Evolutionary conservation across 2,888 invertebrate genomes (phyloP), one percentile per base, ranked within the genome.

Genomic region (Scaptomyza polygonia): DNA sequence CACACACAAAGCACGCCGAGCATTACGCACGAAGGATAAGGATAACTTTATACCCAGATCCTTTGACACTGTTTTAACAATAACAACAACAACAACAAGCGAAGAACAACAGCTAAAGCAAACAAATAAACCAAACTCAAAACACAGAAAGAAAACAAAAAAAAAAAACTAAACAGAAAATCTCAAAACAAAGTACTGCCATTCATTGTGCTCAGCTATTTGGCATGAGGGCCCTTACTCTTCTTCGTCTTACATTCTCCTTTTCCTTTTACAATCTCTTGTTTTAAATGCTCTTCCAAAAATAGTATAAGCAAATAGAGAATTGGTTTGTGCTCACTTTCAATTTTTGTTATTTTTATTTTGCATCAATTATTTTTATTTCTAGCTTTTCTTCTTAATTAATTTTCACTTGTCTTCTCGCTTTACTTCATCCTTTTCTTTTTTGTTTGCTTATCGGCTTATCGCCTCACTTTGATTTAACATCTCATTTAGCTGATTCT

Each of bases 141-240:
- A 43, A 59, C 70, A 75, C 47, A 57, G 8, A 5, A 8, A 39
- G 9, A 39, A 39, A 16, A 21, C n/a, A 39, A 36, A 6, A 3
- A 34, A 3, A 0, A 36, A 36, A 55, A 66, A n/a, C n/a, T n/a
- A n/a, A 79, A 65, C 29, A 9, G 9, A 79, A 70, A 79, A 86
- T 71, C 77, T 77, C 73, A 77, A 88, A 77, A 88, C 84, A 84
- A 86, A 88, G 87, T 74, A 88, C 81, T 77, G 85, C 68, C 84
- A 83, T 83, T 81, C 87, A 87, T 84, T 83, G 85, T 86, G 61
- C 65, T 67, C 61, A 53, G 75, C 78, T 84, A 80, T 80, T 80
- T 72, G 61, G 45, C 64, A 53, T 47, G 63, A 25, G 54, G 61
- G 34, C 27, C 34, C 43, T 16, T 32, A 36, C 40, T n/a, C 45